phyloP scores from a whole-genome alignment of 2,888 invertebrate genomes.

The Synanthedon myopaeformis region DNA sequence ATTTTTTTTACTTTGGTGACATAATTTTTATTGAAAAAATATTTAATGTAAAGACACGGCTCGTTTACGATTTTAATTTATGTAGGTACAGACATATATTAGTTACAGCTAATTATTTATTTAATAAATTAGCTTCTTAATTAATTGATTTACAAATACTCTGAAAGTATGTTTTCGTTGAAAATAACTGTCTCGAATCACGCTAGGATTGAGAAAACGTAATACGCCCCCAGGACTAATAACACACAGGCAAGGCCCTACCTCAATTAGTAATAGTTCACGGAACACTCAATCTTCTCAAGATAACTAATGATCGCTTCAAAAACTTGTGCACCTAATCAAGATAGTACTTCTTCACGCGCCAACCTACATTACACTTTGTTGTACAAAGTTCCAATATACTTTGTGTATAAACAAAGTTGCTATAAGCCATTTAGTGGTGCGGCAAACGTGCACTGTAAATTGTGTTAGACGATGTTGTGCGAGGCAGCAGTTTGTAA shows the following conservation, averaged over 20 bases:
- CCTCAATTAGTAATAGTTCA: no score
- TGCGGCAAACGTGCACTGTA: slow-evolving; percentile 18
- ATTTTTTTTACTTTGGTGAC: no score
- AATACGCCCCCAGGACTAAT: neutral
- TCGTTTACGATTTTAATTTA: no score
- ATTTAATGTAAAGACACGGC: no score
- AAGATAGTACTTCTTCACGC: neutral
- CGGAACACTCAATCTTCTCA: no score
- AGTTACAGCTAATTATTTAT: no score
- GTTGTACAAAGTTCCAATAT: slow-evolving; percentile 11
- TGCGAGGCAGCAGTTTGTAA: slow-evolving; percentile 22
- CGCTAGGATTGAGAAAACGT: neutral
- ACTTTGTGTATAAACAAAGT: slow-evolving; percentile 20
- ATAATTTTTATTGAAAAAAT: no score
- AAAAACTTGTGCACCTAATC: neutral
- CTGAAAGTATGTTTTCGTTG: no score
- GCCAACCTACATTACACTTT: neutral
- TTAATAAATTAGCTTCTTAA: no score
- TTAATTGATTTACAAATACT: no score
- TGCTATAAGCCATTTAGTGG: slow-evolving; percentile 36
- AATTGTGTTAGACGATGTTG: slow-evolving; percentile 36
- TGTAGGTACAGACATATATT: no score
- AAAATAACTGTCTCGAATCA: no score
- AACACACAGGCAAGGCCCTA: neutral
- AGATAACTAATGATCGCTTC: neutral